Base-by-base conservation (phyloP, 2,113 vertebrate species). In the Oplegnathus fasciatus region DNA sequence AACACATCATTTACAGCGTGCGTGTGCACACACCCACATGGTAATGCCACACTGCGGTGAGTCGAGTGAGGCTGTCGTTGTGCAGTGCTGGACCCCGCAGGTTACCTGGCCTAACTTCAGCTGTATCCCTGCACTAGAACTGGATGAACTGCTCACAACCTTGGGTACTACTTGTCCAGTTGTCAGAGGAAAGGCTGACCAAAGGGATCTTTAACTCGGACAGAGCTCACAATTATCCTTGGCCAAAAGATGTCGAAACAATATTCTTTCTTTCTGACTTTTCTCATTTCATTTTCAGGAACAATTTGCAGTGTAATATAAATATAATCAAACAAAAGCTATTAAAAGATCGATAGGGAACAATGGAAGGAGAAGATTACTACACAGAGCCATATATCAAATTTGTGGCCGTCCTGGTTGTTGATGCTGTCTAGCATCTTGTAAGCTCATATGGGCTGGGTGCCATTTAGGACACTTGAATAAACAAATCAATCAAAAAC, bases 51-150 rank as follows among this genome's bases (percentile, higher is more conserved):
- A 14, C 57, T 30, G 55, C 58, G 60, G 55, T 50, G 75, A 52
- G 50, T 9, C 9, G 30, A 77, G 61, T 15, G 76, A 77, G 40
- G 52, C 66, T 32, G 60, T 48, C 7, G 4, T 50, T 82, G 66
- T 78, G 44, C 13, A 60, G 46, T 24, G 20, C 42, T 42, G 55
- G 52, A 78, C 42, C 81, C 82, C 75, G 78, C 78, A 83, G 81
- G 62, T 70, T 30, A 76, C 64, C 75, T 68, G 75, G 65, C 18
- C 40, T 58, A 18, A 55, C 26, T 62, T 57, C 64, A 66, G 15
- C 64, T 54, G 15, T 67, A 61, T 66, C 5, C 8, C 42, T 26
- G 6, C 65, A 69, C 48, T 34, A 57, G 24, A 28, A 15, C 75
- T 60, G 44, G 14, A 70, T 48, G 26, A 50, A 34, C 73, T 64